Conservation (phyloP, 2,113 vertebrate genomes). For the Condylura cristata region DNA sequence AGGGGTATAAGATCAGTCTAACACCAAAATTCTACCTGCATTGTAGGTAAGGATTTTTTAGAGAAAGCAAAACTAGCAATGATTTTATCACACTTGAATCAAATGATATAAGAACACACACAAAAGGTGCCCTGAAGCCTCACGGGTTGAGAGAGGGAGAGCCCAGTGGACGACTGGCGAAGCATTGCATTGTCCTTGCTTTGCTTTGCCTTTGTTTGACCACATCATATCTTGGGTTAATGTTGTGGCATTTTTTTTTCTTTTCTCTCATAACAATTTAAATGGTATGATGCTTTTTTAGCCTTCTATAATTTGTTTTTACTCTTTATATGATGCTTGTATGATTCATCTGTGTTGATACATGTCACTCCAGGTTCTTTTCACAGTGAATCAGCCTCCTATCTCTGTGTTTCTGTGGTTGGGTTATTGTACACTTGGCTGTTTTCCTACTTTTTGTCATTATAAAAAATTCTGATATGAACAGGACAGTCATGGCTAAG, state of each 20-base stretch:
- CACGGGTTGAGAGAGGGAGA: too few species aligned
- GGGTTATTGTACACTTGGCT: neutral
- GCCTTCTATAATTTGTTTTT: neutral
- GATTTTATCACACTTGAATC: neutral
- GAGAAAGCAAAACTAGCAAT: neutral
- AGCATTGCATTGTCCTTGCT: neutral
- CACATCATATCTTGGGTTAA: neutral
- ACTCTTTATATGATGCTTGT: neutral
- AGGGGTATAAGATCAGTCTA: neutral
- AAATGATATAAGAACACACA: neutral
- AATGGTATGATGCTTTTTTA: neutral
- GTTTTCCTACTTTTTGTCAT: neutral
- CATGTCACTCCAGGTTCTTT: neutral
- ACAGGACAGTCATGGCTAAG: neutral
- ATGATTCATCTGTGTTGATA: neutral
- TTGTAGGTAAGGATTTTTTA: neutral
- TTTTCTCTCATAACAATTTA: neutral
- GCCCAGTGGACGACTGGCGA: neutral
- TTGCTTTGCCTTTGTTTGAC: slow-evolving; percentile 3
- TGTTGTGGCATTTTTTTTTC: neutral
- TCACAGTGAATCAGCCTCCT: neutral
- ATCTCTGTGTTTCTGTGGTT: neutral
- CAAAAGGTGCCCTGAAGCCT: neutral
- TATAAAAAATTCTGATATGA: neutral
- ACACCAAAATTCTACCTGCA: neutral